Base-by-base conservation (phyloP, 30 jellyfish, hydroid and myxozoan species). In the Cassiopea xamachana region DNA sequence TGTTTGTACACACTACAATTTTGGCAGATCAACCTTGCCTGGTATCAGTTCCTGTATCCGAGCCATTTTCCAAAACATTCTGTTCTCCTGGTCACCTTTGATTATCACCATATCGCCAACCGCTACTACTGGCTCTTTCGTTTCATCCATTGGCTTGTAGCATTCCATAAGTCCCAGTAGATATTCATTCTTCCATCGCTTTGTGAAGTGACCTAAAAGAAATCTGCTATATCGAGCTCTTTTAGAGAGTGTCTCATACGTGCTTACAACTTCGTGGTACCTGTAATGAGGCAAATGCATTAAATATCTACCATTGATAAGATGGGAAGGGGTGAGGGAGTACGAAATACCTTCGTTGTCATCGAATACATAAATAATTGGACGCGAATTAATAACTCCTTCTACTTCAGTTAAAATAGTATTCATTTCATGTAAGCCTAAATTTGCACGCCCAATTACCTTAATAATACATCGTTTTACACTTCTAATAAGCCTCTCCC, bases 31-130 rank as follows among this genome's bases (percentile, higher is more conserved):
- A 79, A 78, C 95, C 51, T 44, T 70, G 45, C 95, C 95, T 71
- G 83, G 89, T 7, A 87, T 60, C 82, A 87, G 72, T 77, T 87
- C 84, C 19, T 59, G 84, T 75, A 87, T 77, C 64, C 77, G 76
- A 71, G 89, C 80, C 73, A 87, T 77, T 79, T 87, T 87, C 94
- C 94, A 87, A 69, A 87, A 87, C 84, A 48, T 48, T 78, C 91
- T 79, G 71, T 80, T 88, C 69, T 43, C 75, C 61, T 89, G 96
- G 71, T 80, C 89, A 68, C 73, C 89, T 69, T 89, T 89, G 79
- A 89, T 82, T 3, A 89, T 85, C n/a, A 88, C 91, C 86, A 88
- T 73, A 50, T 89, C 96, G 61, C 96, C 96, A 27, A 74, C 82
- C n/a, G 96, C 71, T 73, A 89, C 89, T 7, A 73, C 84, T 55